Evolutionary conservation across 2,797 vertebrate genomes (phyloP), one percentile per base, ranked within the genome.

Genomic region (Gymnoscopelus microlampas): DNA sequence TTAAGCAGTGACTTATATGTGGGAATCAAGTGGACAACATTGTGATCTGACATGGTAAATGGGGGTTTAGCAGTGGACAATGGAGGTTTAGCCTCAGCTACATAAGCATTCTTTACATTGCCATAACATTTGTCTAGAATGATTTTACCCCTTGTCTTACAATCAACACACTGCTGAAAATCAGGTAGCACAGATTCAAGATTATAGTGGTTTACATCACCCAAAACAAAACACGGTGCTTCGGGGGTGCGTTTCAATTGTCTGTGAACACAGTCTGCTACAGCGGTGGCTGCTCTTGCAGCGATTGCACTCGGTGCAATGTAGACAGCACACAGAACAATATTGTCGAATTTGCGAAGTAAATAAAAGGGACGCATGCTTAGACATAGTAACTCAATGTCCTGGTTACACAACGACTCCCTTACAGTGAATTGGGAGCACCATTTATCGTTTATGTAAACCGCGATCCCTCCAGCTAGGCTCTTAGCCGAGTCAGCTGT

Each of bases 191-290:
- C 4, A 13, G 7, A 11, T 10, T 54, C 32, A 2, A 49, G 29
- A 26, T 29, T 53, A 7, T 47, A 68, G 3, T 58, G 59, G 15
- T 74, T 53, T 57, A 74, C 39, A 44, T 63, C 29, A n/a, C 62
- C 62, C 8, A 53, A 11, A 9, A 64, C 53, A 29, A 64, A 4
- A 11, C 24, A 6, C 13, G 54, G 29, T 3, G 54, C 15, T 6
- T 32, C 23, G 11, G 15, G 66, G 5, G 47, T 74, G 3, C 2
- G 2, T 47, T 58, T 47, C 14, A 74, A 14, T 24, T 74, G 72
- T 6, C 39, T 19, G 5, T 68, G 71, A 9, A 66, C 55, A 48
- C 62, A 72, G 9, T 53, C 65, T 23, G 26, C 44, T 6, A 62
- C 57, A 6, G 2, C 6, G n/a, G 26, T 48, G 5, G 59, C 26